Evolutionary conservation across 2,888 invertebrate genomes (phyloP).

Genomic region (Thecophora atra): DNA sequence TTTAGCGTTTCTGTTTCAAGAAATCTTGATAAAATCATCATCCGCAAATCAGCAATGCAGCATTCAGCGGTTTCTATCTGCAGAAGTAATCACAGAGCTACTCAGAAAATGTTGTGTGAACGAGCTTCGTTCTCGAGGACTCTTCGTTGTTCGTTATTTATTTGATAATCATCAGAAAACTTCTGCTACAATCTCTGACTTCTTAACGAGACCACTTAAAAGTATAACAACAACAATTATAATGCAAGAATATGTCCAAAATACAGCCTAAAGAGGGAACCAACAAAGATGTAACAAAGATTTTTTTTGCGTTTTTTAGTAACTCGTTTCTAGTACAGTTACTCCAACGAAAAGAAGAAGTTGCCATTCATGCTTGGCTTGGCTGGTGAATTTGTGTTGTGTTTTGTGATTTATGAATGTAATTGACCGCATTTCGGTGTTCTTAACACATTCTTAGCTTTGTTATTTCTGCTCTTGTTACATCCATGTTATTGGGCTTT

Average conservation of each 20-base stretch:
- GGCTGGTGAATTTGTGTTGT: conserved; percentile 7
- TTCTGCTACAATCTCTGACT: background rate
- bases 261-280: background rate
- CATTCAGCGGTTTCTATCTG: too few relatives aligned
- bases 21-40: too few relatives aligned
- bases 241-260: background rate
- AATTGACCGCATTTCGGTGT: conserved; percentile 47
- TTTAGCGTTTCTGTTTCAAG: too few relatives aligned
- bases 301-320: background rate
- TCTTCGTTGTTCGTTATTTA: background rate
- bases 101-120: too few relatives aligned
- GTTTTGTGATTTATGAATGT: conserved; percentile 46
- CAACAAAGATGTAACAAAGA: background rate
- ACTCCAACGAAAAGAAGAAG: background rate
- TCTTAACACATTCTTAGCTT: conserved; percentile 8
- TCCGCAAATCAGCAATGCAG: too few relatives aligned
- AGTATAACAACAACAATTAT: conserved; percentile 7
- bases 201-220: background rate
- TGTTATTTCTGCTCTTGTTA: conserved; percentile 6
- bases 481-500: too few relatives aligned
- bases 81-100: too few relatives aligned
- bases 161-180: background rate
- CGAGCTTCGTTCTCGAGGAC: too few relatives aligned
- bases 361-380: background rate
- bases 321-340: background rate